Evolutionary conservation across 1,140 invertebrate genomes (phyloP).

Genomic region (Meloidogyne floridensis): DNA sequence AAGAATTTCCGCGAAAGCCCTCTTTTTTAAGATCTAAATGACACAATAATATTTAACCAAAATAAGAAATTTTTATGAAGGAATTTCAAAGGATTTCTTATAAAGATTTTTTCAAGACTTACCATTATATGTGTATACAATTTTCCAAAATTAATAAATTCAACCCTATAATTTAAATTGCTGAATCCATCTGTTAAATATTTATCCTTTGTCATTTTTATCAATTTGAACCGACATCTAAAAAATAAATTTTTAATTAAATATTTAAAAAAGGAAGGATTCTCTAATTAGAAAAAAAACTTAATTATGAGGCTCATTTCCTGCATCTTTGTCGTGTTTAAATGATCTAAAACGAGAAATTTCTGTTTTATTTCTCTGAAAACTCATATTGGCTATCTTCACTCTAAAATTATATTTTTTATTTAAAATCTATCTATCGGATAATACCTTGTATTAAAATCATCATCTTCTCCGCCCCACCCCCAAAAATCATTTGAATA

Average conservation of each 20-base stretch:
- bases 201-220: not conserved
- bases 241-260: not conserved
- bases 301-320: not conserved
- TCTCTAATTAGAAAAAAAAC: too few relatives aligned
- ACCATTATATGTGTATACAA: conserved; percentile 23
- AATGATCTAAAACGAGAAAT: not conserved
- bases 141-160: conserved; percentile 5
- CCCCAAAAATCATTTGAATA: conserved; percentile 87
- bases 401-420: not conserved
- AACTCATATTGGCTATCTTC: not conserved
- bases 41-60: too few relatives aligned
- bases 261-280: not conserved
- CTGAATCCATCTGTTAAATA: conserved; percentile 4
- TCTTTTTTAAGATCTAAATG: too few relatives aligned
- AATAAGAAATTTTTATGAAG: too few relatives aligned
- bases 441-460: conserved; percentile 45
- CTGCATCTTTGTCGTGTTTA: not conserved
- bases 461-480: conserved; percentile 68
- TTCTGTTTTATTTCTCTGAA: not conserved
- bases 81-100: too few relatives aligned
- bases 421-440: not conserved
- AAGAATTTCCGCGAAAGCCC: too few relatives aligned
- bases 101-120: not conserved
- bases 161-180: conserved; percentile 13
- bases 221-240: not conserved